These are phyloP conservation scores for Argyra leucocephala DNA, from an alignment of 2,888 invertebrate genomes.

Conservation along the genomic window DNA sequence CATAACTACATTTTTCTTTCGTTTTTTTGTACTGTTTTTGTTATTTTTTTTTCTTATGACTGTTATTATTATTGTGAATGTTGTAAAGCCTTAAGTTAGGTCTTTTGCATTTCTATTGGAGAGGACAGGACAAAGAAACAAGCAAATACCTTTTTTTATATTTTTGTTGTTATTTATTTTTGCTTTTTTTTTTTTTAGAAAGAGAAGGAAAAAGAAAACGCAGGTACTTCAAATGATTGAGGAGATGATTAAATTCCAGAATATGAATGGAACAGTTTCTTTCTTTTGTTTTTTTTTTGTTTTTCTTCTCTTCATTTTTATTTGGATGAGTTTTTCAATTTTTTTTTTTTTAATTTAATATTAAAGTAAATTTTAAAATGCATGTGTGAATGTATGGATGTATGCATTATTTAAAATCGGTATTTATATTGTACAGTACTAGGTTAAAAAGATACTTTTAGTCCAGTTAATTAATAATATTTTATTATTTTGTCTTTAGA, in stretches of 20 bases:
- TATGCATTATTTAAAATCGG: no score
- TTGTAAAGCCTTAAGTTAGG: background rate
- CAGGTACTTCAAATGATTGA: constrained; percentile 3
- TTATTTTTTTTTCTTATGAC: background rate
- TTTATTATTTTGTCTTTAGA: no score
- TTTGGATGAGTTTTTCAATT: background rate
- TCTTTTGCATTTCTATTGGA: background rate
- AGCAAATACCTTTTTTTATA: no score
- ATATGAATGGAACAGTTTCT: constrained; percentile 6
- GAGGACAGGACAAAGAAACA: background rate
- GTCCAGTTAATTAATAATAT: no score
- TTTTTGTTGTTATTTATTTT: no score
- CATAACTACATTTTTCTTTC: background rate
- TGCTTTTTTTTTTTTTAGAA: background rate
- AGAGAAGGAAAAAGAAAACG: background rate
- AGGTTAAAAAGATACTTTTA: no score
- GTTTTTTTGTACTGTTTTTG: background rate
- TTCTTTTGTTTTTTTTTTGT: background rate
- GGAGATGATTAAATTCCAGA: constrained; percentile 6
- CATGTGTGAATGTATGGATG: no score
- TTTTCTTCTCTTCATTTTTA: background rate
- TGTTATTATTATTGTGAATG: no score
- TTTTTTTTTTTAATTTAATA: background rate
- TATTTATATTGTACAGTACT: no score
- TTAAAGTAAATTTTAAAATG: no score